Percentiles rank a stretch among this genome's conserved stretches.
These are phyloP conservation scores for Bufo bufo DNA, from an alignment of 2,113 vertebrate species.

Conservation along the genomic window DNA sequence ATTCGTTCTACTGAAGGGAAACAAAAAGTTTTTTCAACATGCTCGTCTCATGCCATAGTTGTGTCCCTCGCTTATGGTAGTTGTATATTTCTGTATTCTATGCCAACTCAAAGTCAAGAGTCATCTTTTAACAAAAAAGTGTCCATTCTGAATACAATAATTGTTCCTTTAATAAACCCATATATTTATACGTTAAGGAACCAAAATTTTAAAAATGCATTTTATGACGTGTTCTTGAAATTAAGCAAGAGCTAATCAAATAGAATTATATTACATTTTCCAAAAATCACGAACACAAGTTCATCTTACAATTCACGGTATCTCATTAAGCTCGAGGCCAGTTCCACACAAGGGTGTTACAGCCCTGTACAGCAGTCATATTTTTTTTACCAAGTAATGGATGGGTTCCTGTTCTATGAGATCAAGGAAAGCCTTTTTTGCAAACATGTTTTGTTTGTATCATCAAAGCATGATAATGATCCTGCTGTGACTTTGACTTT, in stretches of 20 bases:
- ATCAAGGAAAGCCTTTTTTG: too few species aligned
- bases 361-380: too few species aligned
- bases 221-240: not conserved
- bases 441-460: too few species aligned
- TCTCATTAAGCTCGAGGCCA: too few species aligned
- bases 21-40: conserved; percentile 60
- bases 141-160: conserved; percentile 61
- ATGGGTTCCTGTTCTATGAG: too few species aligned
- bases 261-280: not conserved
- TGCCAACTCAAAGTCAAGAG: conserved; percentile 58
- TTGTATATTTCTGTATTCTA: conserved; percentile 64
- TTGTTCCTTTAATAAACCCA: conserved; percentile 63
- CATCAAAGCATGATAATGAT: too few species aligned
- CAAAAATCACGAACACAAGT: not conserved
- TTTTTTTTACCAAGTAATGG: too few species aligned
- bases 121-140: conserved; percentile 61
- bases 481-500: too few species aligned
- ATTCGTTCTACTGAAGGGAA: conserved; percentile 52
- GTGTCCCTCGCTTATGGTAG: conserved; percentile 65
- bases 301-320: not conserved
- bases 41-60: conserved; percentile 61
- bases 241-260: not conserved
- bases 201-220: conserved; percentile 47
- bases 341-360: too few species aligned
- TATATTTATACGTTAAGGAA: conserved; percentile 63